Conservation (phyloP, 2,113 vertebrate genomes). For the Nicator chloris region DNA sequence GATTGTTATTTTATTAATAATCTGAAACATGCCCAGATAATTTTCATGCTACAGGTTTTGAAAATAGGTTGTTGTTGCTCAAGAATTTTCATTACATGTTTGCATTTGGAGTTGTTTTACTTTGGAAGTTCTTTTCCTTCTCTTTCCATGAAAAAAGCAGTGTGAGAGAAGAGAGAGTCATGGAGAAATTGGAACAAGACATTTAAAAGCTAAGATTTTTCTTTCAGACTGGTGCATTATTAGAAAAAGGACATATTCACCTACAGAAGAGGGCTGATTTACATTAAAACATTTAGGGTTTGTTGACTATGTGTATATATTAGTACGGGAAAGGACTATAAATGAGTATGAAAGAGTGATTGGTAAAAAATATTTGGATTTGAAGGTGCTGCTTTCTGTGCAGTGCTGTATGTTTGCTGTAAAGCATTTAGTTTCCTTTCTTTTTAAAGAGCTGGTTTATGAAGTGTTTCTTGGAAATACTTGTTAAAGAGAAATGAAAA, state of each 20-base stretch:
- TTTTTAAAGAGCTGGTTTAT: constrained; percentile 48
- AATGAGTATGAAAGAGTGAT: background rate
- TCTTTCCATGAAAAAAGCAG: background rate
- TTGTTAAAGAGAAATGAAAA: constrained; percentile 15
- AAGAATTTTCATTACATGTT: background rate
- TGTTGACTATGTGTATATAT: background rate
- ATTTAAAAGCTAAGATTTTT: background rate
- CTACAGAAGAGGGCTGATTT: background rate
- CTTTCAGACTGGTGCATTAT: background rate
- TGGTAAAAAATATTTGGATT: background rate
- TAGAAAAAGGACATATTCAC: background rate
- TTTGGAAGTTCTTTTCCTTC: background rate
- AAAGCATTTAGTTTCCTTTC: constrained; percentile 12
- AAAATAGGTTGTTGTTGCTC: background rate
- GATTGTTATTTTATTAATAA: constrained; percentile 1
- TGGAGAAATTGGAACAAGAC: background rate
- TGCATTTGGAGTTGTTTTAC: background rate
- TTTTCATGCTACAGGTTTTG: background rate
- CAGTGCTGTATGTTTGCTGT: background rate
- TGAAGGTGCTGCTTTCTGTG: background rate
- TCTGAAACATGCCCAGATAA: background rate
- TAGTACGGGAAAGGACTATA: background rate
- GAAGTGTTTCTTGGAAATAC: constrained; percentile 44
- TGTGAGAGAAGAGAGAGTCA: background rate
- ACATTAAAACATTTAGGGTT: background rate